Conservation (phyloP, 2,797 vertebrate genomes). For the Hemibagrus guttatus region DNA sequence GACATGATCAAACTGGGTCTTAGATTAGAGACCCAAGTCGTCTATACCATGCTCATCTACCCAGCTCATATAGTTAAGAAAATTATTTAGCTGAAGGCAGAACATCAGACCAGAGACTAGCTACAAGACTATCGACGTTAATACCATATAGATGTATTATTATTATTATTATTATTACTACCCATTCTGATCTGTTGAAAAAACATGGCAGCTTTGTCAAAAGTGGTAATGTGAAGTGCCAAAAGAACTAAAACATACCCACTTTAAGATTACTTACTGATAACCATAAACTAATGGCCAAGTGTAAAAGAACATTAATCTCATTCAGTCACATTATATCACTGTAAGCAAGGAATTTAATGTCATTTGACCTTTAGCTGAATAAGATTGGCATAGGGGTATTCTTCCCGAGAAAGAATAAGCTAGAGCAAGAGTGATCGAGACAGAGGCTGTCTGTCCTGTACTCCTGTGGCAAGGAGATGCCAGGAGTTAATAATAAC, state of each 20-base stretch:
- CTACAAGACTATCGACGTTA: background rate
- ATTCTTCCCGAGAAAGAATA: background rate
- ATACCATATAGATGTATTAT: background rate
- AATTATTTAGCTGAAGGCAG: background rate
- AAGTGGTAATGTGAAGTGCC: background rate
- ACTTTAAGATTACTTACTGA: background rate
- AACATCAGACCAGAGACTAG: background rate
- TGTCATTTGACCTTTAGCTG: background rate
- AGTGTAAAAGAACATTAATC: background rate
- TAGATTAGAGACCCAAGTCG: background rate
- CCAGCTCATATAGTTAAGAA: background rate
- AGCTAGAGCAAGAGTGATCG: background rate
- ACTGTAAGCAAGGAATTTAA: background rate
- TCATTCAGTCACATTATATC: background rate
- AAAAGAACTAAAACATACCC: background rate
- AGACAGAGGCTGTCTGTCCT: slow-evolving; percentile 21
- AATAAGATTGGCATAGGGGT: background rate
- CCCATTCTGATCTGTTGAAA: too few species aligned
- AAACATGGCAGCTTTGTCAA: background rate
- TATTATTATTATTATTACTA: background rate
- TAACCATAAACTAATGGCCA: background rate
- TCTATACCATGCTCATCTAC: background rate
- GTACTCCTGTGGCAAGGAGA: slow-evolving; percentile 29
- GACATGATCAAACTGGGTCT: background rate
- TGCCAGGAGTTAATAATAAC: slow-evolving; percentile 27